Conservation (phyloP, 2,113 vertebrate species). For the Dasyornis broadbenti region DNA sequence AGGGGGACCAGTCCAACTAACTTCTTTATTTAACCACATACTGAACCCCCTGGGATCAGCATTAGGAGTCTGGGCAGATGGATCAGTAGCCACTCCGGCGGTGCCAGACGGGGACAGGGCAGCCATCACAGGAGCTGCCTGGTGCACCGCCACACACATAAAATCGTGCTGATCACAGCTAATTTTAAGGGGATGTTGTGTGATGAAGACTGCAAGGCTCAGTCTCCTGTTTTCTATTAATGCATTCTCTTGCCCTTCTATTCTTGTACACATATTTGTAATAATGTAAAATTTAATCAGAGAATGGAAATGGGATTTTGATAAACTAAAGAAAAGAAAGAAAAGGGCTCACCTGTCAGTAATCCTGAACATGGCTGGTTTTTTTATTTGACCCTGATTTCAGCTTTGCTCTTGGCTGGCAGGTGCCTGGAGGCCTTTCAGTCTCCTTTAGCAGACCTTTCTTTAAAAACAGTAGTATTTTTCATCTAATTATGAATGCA, state of each 20-base stretch:
- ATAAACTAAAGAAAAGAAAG: not conserved
- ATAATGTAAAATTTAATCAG: not conserved
- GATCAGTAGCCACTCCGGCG: too few relatives aligned
- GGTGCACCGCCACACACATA: too few relatives aligned
- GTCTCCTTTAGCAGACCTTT: constrained; percentile 25
- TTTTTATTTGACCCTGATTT: constrained; percentile 29
- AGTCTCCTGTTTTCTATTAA: not conserved
- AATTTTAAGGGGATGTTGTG: not conserved
- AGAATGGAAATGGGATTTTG: not conserved
- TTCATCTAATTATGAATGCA: constrained; percentile 32
- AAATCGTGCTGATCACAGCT: not conserved
- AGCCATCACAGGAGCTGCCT: too few relatives aligned
- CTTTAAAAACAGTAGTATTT: constrained; percentile 39
- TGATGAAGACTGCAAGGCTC: not conserved
- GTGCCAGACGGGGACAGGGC: too few relatives aligned
- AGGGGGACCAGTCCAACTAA: too few relatives aligned
- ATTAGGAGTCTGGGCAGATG: too few relatives aligned
- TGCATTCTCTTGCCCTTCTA: not conserved
- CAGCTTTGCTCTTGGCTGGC: constrained; percentile 1
- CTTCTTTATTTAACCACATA: too few relatives aligned
- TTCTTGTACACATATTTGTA: not conserved
- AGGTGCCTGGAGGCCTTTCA: constrained; percentile 49
- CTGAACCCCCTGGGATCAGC: too few relatives aligned
- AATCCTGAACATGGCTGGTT: not conserved
- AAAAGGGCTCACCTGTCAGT: not conserved